phyloP scores from a whole-genome alignment of 2,888 invertebrate genomes.

The Eupeodes luniger region DNA sequence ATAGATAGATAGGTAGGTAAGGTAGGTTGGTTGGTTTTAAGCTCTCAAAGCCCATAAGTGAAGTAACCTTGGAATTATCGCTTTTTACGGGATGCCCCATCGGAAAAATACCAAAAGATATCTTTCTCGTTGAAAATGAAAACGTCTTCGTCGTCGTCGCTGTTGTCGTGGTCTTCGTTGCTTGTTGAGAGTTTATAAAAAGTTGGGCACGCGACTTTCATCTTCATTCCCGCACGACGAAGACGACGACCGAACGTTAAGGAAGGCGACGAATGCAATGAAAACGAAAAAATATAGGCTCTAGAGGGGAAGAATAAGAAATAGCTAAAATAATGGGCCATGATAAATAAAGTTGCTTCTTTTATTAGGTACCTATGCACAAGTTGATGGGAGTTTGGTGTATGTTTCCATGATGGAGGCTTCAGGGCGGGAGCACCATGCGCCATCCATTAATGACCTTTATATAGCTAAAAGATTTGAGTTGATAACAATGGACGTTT shows the following conservation, averaged over 20 bases:
- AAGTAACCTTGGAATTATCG: conserved; percentile 49
- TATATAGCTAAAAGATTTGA: conserved; percentile 44
- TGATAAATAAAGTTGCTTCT: conserved; percentile 40
- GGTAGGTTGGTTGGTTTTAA: no score
- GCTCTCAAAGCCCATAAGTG: conserved; percentile 14
- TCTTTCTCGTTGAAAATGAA: conserved; percentile 41
- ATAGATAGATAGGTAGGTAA: background rate
- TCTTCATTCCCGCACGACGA: background rate
- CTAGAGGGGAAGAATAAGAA: background rate
- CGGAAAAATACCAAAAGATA: conserved; percentile 11
- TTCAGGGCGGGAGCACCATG: conserved; percentile 44
- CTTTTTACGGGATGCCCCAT: conserved; percentile 12
- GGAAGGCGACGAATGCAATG: conserved; percentile 1
- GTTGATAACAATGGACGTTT: conserved; percentile 32
- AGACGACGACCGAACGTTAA: no score
- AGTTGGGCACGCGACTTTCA: conserved; percentile 67
- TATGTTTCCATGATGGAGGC: conserved; percentile 33
- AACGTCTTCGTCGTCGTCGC: background rate
- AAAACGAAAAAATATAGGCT: background rate
- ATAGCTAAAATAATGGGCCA: conserved; percentile 32
- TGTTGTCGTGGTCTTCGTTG: no score
- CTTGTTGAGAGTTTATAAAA: conserved; percentile 8
- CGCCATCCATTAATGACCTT: conserved; percentile 62
- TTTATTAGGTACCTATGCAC: background rate
- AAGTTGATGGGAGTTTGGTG: conserved; percentile 35